phyloP scores from a whole-genome alignment of 2,113 vertebrate species.

The Beaufortia kweichowensis region DNA sequence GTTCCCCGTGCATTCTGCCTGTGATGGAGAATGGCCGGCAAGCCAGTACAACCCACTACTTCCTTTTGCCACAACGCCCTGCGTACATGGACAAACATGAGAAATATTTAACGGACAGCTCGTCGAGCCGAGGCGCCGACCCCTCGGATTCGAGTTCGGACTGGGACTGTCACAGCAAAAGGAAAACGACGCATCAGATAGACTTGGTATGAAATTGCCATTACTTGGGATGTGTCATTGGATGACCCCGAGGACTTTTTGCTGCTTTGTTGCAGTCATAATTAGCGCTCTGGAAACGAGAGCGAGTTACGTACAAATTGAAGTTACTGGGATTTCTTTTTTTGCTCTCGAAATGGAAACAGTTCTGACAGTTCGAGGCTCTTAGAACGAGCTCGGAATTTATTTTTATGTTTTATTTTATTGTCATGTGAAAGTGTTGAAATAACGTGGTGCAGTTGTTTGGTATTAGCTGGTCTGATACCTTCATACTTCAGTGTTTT shows the following conservation, averaged over 20 bases:
- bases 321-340: conserved; percentile 70
- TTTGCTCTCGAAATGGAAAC: conserved; percentile 52
- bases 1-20: conserved; percentile 92
- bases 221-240: conserved; percentile 35
- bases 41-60: conserved; percentile 92
- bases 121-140: conserved; percentile 44
- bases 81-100: conserved; percentile 80
- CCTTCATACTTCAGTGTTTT: conserved; percentile 69
- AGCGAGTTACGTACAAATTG: conserved; percentile 66
- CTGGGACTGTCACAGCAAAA: conserved; percentile 61
- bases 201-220: conserved; percentile 64
- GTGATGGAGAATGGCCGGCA: conserved; percentile 91
- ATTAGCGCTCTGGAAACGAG: conserved; percentile 65
- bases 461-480: conserved; percentile 74
- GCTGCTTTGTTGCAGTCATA: conserved; percentile 63
- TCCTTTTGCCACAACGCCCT: conserved; percentile 86
- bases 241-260: conserved; percentile 50
- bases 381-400: conserved; percentile 42
- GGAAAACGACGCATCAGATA: conserved; percentile 56
- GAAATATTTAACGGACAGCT: conserved; percentile 74
- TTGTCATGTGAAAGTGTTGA: conserved; percentile 56
- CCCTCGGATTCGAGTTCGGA: conserved; percentile 65
- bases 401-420: conserved; percentile 66
- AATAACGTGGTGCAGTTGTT: conserved; percentile 62
- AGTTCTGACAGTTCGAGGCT: conserved; percentile 3